Percentiles rank a stretch among this genome's conserved stretches.
phyloP scores from a whole-genome alignment of 2,113 vertebrate species.

The Chionis minor region DNA sequence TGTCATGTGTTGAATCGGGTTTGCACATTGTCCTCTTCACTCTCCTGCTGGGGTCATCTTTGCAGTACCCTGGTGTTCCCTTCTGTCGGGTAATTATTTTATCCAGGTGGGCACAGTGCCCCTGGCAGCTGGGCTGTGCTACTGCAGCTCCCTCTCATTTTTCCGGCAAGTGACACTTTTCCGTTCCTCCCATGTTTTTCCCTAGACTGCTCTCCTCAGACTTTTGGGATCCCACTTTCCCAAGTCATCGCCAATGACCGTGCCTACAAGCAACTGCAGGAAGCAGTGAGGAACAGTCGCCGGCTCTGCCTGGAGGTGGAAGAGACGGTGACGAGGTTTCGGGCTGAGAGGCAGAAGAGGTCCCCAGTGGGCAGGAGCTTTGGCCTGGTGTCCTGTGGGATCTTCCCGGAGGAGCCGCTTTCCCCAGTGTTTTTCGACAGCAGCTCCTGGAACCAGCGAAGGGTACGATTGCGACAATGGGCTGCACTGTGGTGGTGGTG shows the following conservation, averaged over 20 bases:
- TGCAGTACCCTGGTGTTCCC: not conserved
- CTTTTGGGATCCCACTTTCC: constrained; percentile 81
- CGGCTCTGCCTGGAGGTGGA: constrained; percentile 85
- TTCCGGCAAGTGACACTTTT: fast-evolving
- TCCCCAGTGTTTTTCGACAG: constrained; percentile 62
- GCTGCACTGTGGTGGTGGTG: fast-evolving
- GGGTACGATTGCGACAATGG: constrained; percentile 52
- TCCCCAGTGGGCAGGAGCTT: not conserved
- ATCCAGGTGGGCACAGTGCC: fast-evolving
- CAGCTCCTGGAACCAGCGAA: constrained; percentile 74
- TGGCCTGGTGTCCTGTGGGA: not conserved
- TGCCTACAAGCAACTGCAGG: constrained; percentile 73
- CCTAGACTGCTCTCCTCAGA: constrained; percentile 77
- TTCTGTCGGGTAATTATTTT: not conserved
- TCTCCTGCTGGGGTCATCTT: not conserved
- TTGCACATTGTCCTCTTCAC: not conserved
- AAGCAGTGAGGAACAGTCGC: constrained; percentile 78
- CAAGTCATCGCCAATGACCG: constrained; percentile 84
- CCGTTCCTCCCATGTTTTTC: not conserved
- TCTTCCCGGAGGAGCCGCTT: constrained; percentile 59
- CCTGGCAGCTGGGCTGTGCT: not conserved
- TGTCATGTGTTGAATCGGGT: fast-evolving
- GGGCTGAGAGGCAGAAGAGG: constrained; percentile 75
- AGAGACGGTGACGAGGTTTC: constrained; percentile 78
- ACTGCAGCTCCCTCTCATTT: not conserved